Evolutionary conservation across 1,140 invertebrate species (phyloP), one percentile per base, ranked within the genome.

Genomic region (Drosophila guanche): DNA sequence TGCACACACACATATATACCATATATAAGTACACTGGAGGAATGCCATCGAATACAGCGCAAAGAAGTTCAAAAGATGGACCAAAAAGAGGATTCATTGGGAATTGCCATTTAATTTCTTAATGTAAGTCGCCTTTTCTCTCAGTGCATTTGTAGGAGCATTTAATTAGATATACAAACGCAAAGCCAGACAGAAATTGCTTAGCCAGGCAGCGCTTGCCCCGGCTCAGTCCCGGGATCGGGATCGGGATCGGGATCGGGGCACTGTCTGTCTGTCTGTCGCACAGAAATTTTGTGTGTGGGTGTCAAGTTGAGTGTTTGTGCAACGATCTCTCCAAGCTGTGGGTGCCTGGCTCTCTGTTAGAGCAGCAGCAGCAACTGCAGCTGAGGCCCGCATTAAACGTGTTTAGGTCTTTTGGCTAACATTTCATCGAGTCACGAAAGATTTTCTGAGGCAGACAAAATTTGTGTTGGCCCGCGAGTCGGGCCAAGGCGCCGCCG

Each of bases 321-420:
- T 58, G 61, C 68, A 71, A 53, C 62, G 50, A 37, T 37, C 50
- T 43, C 45, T 45, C 54, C 7, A 10, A 37, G 47, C 47, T 52
- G 37, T 27, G 20, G 50, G 40, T 50, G 16, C n/a, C 27, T 8
- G 6, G 16, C 23, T 23, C 16, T 4, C 5, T 14, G 14, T 25
- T 20, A 7, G 33, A 6, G 16, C 41, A 45, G 20, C 22, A 20
- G 33, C 52, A 54, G 14, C 23, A 29, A 80, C 51, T 72, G 58
- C 72, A 73, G 69, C 57, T 42, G 55, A 54, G 51, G 29, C 68
- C 61, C 76, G 67, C 80, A 69, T 77, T 57, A 86, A 86, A 86
- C 81, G 77, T 88, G 81, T 86, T 86, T 85, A 86, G 81, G 81
- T 85, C 79, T 74, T 60, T 70, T 46, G 62, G 77, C 78, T 59